Percentiles rank a stretch among this genome's conserved stretches.
Conservation (phyloP, 2,113 vertebrate genomes). For the Cyanoderma ruficeps region DNA sequence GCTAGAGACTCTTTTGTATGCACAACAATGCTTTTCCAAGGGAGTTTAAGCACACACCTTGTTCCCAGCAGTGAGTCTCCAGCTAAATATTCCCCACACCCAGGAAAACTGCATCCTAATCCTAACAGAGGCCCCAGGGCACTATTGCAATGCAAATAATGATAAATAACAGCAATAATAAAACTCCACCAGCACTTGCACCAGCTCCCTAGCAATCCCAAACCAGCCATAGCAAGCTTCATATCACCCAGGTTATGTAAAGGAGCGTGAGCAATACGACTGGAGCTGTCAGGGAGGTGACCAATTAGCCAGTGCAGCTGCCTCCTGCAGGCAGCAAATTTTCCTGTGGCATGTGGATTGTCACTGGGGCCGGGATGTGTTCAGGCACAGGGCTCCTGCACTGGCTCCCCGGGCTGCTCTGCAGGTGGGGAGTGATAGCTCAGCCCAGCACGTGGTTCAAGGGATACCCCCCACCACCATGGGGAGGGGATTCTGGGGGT, state of each 20-base stretch:
- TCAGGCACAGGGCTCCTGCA: accelerated
- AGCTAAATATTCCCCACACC: background rate
- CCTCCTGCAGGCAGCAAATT: background rate
- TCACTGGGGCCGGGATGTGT: accelerated
- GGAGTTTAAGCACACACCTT: background rate
- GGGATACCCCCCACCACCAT: accelerated
- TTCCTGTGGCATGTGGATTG: background rate
- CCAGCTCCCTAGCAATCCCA: conserved; percentile 25
- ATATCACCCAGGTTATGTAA: background rate
- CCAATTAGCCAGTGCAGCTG: background rate
- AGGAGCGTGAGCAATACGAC: background rate
- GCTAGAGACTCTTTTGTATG: background rate
- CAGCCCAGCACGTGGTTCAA: accelerated
- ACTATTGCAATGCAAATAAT: conserved; percentile 45
- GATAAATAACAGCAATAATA: conserved; percentile 52
- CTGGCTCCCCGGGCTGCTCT: background rate
- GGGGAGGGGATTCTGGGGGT: background rate
- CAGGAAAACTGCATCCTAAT: background rate
- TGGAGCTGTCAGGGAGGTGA: background rate
- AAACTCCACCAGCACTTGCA: background rate
- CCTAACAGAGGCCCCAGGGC: conserved; percentile 4
- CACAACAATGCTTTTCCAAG: background rate
- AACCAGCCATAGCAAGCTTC: background rate
- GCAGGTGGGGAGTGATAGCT: accelerated
- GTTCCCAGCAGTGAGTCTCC: background rate